Conservation (phyloP, 2,113 vertebrate genomes). For the Oncorhynchus mykiss region DNA sequence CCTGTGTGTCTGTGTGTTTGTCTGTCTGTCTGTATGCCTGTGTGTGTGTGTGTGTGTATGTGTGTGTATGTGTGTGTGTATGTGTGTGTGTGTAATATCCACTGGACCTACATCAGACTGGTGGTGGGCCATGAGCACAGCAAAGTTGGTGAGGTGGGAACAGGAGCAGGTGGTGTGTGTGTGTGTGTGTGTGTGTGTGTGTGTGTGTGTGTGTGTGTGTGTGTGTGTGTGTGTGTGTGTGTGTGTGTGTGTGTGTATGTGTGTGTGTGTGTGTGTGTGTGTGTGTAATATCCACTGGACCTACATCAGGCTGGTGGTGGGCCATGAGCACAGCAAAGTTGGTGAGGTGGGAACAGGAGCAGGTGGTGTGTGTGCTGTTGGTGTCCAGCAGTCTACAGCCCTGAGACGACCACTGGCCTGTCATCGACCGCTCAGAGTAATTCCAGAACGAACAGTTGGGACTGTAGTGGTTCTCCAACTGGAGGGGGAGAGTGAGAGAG, state of each 20-base stretch:
- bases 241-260: too few relatives aligned
- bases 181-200: too few relatives aligned
- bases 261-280: background rate
- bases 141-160: too few relatives aligned
- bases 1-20: too few relatives aligned
- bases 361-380: conserved; percentile 91
- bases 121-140: too few relatives aligned
- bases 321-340: conserved; percentile 94
- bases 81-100: too few relatives aligned
- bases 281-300: conserved; percentile 21
- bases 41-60: too few relatives aligned
- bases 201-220: background rate
- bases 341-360: conserved; percentile 94
- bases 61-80: too few relatives aligned
- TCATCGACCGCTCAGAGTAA: conserved; percentile 93
- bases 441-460: conserved; percentile 98
- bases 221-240: too few relatives aligned
- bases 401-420: conserved; percentile 91
- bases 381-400: conserved; percentile 87
- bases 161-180: too few relatives aligned
- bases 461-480: conserved; percentile 88
- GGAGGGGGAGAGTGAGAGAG: conserved; percentile 7
- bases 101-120: too few relatives aligned
- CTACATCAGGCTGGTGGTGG: conserved; percentile 83
- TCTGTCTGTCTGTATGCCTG: too few relatives aligned